Evolutionary conservation across 37 sponge, comb jelly and placozoan species (phyloP).

Genomic region (Bolinopsis microptera): DNA sequence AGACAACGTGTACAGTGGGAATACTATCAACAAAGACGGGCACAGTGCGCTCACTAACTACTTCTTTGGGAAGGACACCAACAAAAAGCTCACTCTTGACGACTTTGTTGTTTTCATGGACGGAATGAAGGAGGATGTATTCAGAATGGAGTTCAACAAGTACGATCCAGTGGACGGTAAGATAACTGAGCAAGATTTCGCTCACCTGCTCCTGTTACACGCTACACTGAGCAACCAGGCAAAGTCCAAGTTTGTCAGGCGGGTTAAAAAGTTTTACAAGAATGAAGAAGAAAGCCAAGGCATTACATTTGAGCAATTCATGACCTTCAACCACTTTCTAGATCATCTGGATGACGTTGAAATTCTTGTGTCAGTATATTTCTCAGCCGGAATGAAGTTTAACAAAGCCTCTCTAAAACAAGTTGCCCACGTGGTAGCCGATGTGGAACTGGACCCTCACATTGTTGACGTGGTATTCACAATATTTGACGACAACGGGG

Average conservation of each 20-base stretch:
- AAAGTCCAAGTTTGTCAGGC: slow-evolving; percentile 70
- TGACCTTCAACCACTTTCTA: slow-evolving; percentile 71
- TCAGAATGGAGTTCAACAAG: slow-evolving; percentile 81
- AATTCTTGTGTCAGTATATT: slow-evolving; percentile 60
- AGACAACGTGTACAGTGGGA: slow-evolving; percentile 57
- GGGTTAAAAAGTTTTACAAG: slow-evolving; percentile 36
- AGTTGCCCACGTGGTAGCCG: slow-evolving; percentile 76
- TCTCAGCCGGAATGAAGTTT: neutral
- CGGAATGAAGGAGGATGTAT: slow-evolving; percentile 70
- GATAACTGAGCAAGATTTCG: slow-evolving; percentile 76
- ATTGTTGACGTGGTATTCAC: slow-evolving; percentile 81
- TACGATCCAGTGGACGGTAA: slow-evolving; percentile 70
- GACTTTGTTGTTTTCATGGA: slow-evolving; percentile 76
- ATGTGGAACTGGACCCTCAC: slow-evolving; percentile 76
- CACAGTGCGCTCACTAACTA: slow-evolving; percentile 68
- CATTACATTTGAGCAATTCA: slow-evolving; percentile 80
- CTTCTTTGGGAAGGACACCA: slow-evolving; percentile 79
- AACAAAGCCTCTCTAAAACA: slow-evolving; percentile 69
- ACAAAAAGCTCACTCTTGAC: slow-evolving; percentile 73
- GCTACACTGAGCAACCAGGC: slow-evolving; percentile 72
- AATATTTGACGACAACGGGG: slow-evolving; percentile 91
- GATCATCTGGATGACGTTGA: slow-evolving; percentile 77
- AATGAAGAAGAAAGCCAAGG: slow-evolving; percentile 66
- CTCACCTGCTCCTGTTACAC: slow-evolving; percentile 70
- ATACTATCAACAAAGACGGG: slow-evolving; percentile 39